Percentiles rank a stretch among this genome's conserved stretches.
Evolutionary conservation across 1,140 invertebrate genomes (phyloP).

Genomic region (Venturia canescens): DNA sequence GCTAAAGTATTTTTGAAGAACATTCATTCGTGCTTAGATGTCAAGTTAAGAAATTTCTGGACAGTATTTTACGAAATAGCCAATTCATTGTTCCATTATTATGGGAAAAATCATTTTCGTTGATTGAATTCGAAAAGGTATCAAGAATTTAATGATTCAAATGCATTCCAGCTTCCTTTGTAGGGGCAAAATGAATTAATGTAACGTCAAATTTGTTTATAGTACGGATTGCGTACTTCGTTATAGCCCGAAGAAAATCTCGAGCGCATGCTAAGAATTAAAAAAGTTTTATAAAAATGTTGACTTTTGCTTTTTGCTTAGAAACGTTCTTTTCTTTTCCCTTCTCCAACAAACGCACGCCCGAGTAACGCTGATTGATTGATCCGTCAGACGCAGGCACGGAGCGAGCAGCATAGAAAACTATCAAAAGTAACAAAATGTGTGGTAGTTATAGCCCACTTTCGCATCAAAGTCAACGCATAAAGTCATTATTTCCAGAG

Average conservation of each 20-base stretch:
- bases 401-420: slow-evolving; percentile 45
- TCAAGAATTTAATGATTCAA: too few relatives aligned
- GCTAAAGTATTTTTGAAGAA: too few relatives aligned
- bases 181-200: background rate
- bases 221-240: background rate
- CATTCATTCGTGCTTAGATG: too few relatives aligned
- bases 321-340: slow-evolving; percentile 2
- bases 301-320: background rate
- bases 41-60: too few relatives aligned
- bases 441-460: slow-evolving; percentile 31
- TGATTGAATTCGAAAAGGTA: too few relatives aligned
- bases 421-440: slow-evolving; percentile 70
- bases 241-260: background rate
- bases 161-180: too few relatives aligned
- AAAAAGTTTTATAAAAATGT: background rate
- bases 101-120: too few relatives aligned
- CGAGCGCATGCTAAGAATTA: background rate
- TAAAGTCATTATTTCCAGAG: background rate
- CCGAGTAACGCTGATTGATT: slow-evolving; percentile 67
- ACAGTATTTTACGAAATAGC: too few relatives aligned
- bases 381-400: slow-evolving; percentile 69
- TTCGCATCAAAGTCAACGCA: slow-evolving; percentile 19
- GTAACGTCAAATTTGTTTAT: background rate
- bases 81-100: too few relatives aligned
- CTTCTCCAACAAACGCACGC: background rate